phyloP scores from a whole-genome alignment of 2,888 invertebrate species.

The Mongoloraphidia duomilia region DNA sequence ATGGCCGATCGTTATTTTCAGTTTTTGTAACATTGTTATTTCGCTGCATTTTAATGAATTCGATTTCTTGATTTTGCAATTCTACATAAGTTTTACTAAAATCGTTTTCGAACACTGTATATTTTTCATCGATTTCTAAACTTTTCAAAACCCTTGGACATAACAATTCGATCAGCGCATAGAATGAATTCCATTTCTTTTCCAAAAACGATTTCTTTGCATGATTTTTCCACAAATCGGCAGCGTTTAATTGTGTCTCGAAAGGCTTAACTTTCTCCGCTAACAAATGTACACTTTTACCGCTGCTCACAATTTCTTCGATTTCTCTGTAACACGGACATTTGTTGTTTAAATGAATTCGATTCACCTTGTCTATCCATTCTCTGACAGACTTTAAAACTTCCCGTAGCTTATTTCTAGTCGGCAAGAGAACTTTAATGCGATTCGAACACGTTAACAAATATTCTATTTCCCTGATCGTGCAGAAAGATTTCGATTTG shows the following conservation, averaged over 20 bases:
- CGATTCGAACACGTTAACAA: conserved; percentile 51
- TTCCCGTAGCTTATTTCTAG: conserved; percentile 50
- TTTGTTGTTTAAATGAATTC: conserved; percentile 50
- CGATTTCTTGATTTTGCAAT: conserved; percentile 57
- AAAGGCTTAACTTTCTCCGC: conserved; percentile 58
- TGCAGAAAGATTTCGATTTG: conserved; percentile 34
- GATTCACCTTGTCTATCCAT: conserved; percentile 36
- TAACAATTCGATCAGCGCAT: no score
- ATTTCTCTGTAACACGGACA: conserved; percentile 69
- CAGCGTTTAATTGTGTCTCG: conserved; percentile 53
- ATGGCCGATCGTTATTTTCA: conserved; percentile 32
- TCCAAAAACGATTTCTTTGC: conserved; percentile 55
- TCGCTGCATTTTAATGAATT: conserved; percentile 49
- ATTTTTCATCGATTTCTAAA: no score
- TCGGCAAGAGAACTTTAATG: conserved; percentile 59
- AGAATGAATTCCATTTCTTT: no score
- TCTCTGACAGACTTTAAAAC: conserved; percentile 50
- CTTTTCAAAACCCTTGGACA: no score
- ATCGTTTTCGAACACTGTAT: no score
- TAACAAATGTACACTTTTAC: conserved; percentile 54
- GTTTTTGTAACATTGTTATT: conserved; percentile 33
- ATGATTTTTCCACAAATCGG: conserved; percentile 63
- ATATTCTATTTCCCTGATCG: conserved; percentile 37
- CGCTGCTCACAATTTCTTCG: conserved; percentile 55
- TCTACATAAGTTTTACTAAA: conserved; percentile 40